Base-by-base conservation (phyloP, 2,113 vertebrate species). In the Perca schrenkii region DNA sequence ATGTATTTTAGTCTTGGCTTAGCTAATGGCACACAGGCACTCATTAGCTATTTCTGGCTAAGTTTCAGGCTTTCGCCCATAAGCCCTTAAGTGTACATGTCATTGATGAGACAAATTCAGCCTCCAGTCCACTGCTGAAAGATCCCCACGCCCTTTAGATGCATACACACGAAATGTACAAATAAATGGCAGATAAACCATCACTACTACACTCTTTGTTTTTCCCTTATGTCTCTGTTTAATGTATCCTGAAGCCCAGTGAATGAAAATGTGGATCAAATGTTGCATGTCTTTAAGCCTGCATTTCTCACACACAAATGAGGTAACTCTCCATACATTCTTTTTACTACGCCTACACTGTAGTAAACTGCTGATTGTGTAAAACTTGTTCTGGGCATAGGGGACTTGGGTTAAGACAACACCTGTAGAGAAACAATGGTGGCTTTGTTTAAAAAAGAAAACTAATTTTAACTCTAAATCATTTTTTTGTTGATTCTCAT, bases 41-140 rank as follows among this genome's bases (percentile, higher is more conserved):
- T 92, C 90, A 92, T 94, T 92, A 94, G 89, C 87, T 77, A 62
- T 86, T 86, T 86, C 82, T 87, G 86, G 79, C 89, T 78, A 87
- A 63, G 79, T 78, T 86, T 91, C 79, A 88, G 84, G 77, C 81
- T 86, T 79, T 88, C 49, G 54, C 86, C 84, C 74, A 77, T 85
- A 84, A 89, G 85, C 92, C 83, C 82, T 84, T 90, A 90, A 93
- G 87, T 89, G 89, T 80, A 81, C 79, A 75, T 90, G 90, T 89
- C 88, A 91, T 65, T 79, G 84, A 88, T 54, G 25, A 90, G 86
- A 83, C 77, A 77, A 90, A 90, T 84, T 85, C 81, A 80, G 77
- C 63, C 46, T 80, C 57, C 46, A 57, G 62, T 79, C 16, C 2
- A 43, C 6, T 63, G 74, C 75, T 82, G 61, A 72, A 83, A 87